A percentile compares a stretch with the other conserved stretches of the same genome.
These are phyloP conservation scores for Panthera leo DNA, from an alignment of 2,113 vertebrate genomes.

Conservation along the genomic window DNA sequence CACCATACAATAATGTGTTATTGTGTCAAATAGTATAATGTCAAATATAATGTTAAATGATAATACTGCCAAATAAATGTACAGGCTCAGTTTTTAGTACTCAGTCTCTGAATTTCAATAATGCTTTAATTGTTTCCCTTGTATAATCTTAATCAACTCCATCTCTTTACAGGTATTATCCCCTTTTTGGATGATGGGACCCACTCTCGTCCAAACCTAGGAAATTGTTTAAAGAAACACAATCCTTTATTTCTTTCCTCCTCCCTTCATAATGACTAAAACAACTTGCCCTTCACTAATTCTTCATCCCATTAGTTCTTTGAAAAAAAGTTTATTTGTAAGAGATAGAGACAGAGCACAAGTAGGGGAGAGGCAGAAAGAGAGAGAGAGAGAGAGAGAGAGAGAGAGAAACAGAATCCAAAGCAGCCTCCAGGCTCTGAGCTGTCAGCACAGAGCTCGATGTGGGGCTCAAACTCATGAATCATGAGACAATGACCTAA, in stretches of 20 bases:
- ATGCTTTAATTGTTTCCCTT: neutral
- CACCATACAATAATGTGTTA: neutral
- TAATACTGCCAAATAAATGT: neutral
- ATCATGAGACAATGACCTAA: too few relatives aligned
- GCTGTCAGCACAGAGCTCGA: too few relatives aligned
- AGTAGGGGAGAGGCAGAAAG: too few relatives aligned
- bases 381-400: too few relatives aligned
- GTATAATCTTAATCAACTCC: neutral
- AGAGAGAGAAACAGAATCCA: too few relatives aligned
- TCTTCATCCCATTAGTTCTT: neutral
- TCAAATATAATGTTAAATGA: neutral
- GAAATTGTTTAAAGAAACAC: neutral
- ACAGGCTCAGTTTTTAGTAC: neutral
- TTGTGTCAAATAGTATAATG: neutral
- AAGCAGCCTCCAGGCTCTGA: too few relatives aligned
- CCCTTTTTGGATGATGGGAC: neutral
- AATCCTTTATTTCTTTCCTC: neutral
- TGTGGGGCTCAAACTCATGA: too few relatives aligned
- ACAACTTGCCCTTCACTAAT: neutral
- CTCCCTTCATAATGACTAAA: neutral
- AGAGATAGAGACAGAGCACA: too few relatives aligned
- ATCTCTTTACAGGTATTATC: neutral
- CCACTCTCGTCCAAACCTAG: neutral
- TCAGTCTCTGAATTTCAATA: neutral
- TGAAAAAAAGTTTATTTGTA: neutral